Evolutionary conservation across 1,140 invertebrate genomes (phyloP), one percentile per base, ranked within the genome.

Genomic region (Anadara kagoshimensis): DNA sequence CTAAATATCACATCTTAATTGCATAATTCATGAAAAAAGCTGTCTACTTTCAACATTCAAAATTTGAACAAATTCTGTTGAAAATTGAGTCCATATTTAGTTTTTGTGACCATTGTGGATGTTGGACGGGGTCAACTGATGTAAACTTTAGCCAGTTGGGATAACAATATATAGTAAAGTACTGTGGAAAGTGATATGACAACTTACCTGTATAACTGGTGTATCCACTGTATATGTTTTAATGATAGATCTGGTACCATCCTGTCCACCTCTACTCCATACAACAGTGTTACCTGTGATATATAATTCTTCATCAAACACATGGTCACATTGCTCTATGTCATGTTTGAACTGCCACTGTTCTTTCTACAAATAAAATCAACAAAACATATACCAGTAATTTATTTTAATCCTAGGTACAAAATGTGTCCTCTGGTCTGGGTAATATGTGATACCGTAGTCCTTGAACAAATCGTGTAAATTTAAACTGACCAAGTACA

Each of bases 261-360:
- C 82, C 20, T 84, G 84, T 64, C 84, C 86, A 18, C 90, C 90
- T 67, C 85, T 82, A 70, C 91, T 92, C 93, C 95, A 96, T 26
- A 97, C 92, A 22, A 94, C 95, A 24, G 94, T 94, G 83, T 94
- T 93, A 8, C 94, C 95, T 77, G 93, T 94, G 14, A 96, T 93
- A 91, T 96, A 98, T 18, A 98, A 89, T 88, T 98, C 96, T 89
- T 97, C 95, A 90, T 97, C 96, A 80, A 83, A 87, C 51, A 63
- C 65, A 12, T 64, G 66, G 26, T 71, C 45, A 8, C 18, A 20
- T 24, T 69, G 54, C n/a, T 56, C 44, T 36, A 49, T 80, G 68
- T 73, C 80, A 78, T 45, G 71, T 22, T 47, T 41, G 45, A 85
- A 72, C 57, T 73, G 58, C 84, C 83, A 87, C 58, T 78, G 78